Evolutionary conservation across 2,888 invertebrate genomes (phyloP), one percentile per base, ranked within the genome.

Genomic region (Suillia variegata): DNA sequence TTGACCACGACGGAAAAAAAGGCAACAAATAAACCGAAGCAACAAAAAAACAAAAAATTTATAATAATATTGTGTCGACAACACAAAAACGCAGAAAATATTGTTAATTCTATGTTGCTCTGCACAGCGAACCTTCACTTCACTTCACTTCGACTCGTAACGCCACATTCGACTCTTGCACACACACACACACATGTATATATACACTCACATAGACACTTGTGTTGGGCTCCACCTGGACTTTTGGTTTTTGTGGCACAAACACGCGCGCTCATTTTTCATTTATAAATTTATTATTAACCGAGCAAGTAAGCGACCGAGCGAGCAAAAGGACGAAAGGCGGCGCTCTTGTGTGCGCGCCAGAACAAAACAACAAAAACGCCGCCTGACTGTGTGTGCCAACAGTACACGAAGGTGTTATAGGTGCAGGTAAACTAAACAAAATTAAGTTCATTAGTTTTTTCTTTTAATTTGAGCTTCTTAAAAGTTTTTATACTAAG

Each of bases 261-360:
- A 74, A 74, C 73, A 71, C 74, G 70, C 75, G 73, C 67, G 66
- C 67, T 70, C 73, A 74, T 74, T 74, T 74, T 76, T 75, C 70
- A 73, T 75, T 73, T 73, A 73, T 33, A 73, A 74, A 76, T 74
- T 74, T 76, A 74, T 74, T 74, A 74, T 73, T 67, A 70, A 73
- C 64, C 68, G 63, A 73, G 61, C 58, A n/a, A n/a, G n/a, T n/a
- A n/a, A n/a, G n/a, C n/a, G n/a, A n/a, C n/a, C n/a, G n/a, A 62
- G 63, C 62, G 26, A 26, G 38, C 15, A 38, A 5, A n/a, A 38
- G 38, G 38, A 38, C 38, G 38, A 38, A 38, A 10, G 38, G 38
- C 6, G 38, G n/a, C 6, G n/a, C 38, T 38, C 4, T 13, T 38
- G 38, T 38, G 38, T n/a, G 38, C n/a, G 38, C n/a, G 10, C 12